Base-by-base conservation (phyloP, 1,140 invertebrate species). In the Drosophila prosaltans region DNA sequence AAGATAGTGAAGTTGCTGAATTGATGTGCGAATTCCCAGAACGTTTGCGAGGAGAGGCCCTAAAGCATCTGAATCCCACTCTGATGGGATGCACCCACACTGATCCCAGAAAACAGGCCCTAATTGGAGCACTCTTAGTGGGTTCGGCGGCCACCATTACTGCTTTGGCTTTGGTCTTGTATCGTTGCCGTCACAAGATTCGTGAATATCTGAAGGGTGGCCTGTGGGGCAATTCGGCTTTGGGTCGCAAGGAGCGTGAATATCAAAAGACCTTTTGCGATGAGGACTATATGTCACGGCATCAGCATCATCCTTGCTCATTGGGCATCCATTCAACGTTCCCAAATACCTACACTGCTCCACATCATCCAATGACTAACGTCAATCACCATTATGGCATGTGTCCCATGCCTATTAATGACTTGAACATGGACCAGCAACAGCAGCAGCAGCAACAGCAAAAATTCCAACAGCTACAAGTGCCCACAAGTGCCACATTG, bases 221-320 rank as follows among this genome's bases (percentile, higher is more conserved):
- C 65, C 55, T 91, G 36, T 97, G 96, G 95, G 94, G 94, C 67
- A 97, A 96, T 83, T 94, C 96, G 2, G 94, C 95, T 1, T 94
- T 96, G 68, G 95, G 95, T 9, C 94, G 96, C 11, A 97, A 97
- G 83, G 96, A 97, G 88, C 95, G 96, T 67, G 96, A 97, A 83
- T 97, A 97, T 84, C 96, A 97, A 88, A 97, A 97, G 92, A 97
- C 96, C 2, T 97, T 96, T 91, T 96, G 96, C 40, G 96, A 96
- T n/a, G 96, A 97, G 81, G 96, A 97, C 69, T 96, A 96, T 92
- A 96, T 96, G 85, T 95, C 96, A n/a, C 79, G 91, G 63, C 93
- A 94, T 64, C 94, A 94, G 66, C 94, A 94, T 59, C 90, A 91
- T 74, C 94, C 94, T 71, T 94, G 95, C 88, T 93, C 94, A 70